These are phyloP conservation scores for Abscondita cerata DNA, from an alignment of 2,888 invertebrate genomes.

Conservation along the genomic window DNA sequence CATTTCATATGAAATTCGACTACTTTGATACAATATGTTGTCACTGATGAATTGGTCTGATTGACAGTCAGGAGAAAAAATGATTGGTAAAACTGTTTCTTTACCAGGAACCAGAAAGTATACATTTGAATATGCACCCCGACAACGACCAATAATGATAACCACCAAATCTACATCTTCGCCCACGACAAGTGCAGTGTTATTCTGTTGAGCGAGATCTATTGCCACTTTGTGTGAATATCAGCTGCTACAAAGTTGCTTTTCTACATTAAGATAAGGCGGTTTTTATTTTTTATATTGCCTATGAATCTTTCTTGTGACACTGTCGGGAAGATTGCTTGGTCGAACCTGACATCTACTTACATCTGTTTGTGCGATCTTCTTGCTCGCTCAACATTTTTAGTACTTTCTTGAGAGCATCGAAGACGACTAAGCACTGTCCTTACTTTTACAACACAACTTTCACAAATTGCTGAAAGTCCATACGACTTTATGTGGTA, in stretches of 20 bases:
- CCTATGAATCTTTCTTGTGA: conserved; percentile 11
- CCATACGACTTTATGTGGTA: conserved; percentile 6
- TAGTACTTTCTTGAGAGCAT: background rate
- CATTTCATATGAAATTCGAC: no score
- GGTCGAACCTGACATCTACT: background rate
- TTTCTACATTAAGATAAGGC: conserved; percentile 13
- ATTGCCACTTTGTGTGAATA: conserved; percentile 8
- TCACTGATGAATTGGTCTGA: conserved; percentile 12
- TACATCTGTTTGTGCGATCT: background rate
- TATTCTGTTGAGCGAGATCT: background rate
- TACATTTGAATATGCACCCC: conserved; percentile 16
- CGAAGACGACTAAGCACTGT: conserved; percentile 9
- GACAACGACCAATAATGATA: conserved; percentile 14
- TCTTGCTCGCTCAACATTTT: background rate
- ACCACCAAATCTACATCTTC: conserved; percentile 14
- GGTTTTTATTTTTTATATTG: conserved; percentile 13
- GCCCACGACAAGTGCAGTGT: background rate
- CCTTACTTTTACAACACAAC: conserved; percentile 4
- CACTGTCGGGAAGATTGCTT: conserved; percentile 10
- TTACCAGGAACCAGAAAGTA: conserved; percentile 6
- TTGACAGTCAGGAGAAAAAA: conserved; percentile 17
- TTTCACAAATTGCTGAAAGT: background rate
- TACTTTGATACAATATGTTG: conserved; percentile 15
- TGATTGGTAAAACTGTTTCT: conserved; percentile 14
- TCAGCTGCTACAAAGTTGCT: conserved; percentile 12